phyloP scores from a whole-genome alignment of 2,797 vertebrate genomes.

The Petrocephalus schoutedeni region DNA sequence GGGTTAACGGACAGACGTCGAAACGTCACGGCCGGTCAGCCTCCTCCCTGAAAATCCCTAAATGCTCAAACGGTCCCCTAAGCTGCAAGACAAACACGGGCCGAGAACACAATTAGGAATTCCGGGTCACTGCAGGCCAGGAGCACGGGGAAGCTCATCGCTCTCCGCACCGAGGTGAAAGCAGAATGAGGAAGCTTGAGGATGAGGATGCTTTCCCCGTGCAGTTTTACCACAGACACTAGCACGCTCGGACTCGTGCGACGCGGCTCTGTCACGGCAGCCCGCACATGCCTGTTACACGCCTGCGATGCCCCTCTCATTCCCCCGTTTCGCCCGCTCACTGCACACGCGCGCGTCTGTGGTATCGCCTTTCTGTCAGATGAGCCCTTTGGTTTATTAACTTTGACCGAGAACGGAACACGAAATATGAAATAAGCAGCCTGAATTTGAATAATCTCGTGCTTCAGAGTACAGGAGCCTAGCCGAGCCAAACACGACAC shows the following conservation, averaged over 20 bases:
- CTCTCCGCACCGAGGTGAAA: neutral
- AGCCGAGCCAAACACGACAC: neutral
- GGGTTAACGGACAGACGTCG: neutral
- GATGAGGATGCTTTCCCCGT: neutral
- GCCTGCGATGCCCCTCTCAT: neutral
- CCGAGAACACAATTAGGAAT: neutral
- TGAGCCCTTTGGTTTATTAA: slow-evolving; percentile 45
- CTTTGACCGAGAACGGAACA: slow-evolving; percentile 45
- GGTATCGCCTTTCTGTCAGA: slow-evolving; percentile 43
- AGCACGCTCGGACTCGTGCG: neutral
- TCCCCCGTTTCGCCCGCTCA: too few relatives aligned
- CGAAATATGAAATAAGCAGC: neutral
- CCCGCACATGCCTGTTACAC: neutral
- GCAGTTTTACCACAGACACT: neutral
- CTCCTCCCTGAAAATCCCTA: neutral
- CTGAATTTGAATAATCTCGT: slow-evolving; percentile 10
- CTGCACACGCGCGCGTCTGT: neutral
- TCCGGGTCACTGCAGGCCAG: neutral
- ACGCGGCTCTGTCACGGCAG: neutral
- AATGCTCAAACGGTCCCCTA: slow-evolving; percentile 11
- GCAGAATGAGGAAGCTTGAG: neutral
- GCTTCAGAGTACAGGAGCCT: neutral
- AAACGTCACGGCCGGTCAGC: slow-evolving; percentile 12
- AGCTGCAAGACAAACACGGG: slow-evolving; percentile 13
- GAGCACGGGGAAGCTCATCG: neutral